These are phyloP conservation scores for Calameuta idolon DNA, from an alignment of 2,888 invertebrate species.

Conservation along the genomic window DNA sequence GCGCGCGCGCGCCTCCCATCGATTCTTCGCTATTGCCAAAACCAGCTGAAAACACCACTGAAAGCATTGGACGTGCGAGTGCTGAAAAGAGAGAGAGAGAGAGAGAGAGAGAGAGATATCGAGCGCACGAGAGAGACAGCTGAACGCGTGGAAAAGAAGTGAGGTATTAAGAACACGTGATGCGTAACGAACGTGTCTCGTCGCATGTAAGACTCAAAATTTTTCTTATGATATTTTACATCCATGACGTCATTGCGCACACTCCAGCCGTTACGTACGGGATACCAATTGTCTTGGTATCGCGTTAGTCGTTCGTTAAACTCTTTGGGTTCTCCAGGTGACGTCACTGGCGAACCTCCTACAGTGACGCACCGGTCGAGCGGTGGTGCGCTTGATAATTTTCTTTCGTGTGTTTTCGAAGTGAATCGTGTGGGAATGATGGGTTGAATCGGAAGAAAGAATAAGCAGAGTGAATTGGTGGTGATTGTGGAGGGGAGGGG, in stretches of 20 bases:
- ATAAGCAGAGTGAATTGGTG: background rate
- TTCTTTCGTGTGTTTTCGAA: background rate
- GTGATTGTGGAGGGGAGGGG: conserved; percentile 4
- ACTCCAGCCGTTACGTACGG: background rate
- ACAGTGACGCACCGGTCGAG: background rate
- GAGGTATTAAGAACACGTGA: background rate
- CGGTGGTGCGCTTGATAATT: background rate
- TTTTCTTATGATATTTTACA: background rate
- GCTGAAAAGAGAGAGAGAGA: conserved; percentile 21
- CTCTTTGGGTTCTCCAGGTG: background rate
- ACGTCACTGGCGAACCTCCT: background rate
- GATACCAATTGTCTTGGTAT: background rate
- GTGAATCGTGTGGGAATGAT: background rate
- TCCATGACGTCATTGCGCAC: background rate
- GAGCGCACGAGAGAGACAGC: conserved; percentile 23
- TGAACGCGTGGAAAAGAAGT: conserved; percentile 18
- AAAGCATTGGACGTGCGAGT: background rate
- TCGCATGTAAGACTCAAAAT: background rate
- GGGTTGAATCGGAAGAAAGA: background rate
- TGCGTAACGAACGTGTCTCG: background rate
- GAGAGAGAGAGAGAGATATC: conserved; percentile 24
- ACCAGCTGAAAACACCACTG: background rate
- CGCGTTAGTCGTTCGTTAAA: background rate
- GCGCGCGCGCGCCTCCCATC: background rate
- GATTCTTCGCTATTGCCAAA: background rate